Conservation (phyloP, 2,888 invertebrate species). For the Scaptomyza parva region DNA sequence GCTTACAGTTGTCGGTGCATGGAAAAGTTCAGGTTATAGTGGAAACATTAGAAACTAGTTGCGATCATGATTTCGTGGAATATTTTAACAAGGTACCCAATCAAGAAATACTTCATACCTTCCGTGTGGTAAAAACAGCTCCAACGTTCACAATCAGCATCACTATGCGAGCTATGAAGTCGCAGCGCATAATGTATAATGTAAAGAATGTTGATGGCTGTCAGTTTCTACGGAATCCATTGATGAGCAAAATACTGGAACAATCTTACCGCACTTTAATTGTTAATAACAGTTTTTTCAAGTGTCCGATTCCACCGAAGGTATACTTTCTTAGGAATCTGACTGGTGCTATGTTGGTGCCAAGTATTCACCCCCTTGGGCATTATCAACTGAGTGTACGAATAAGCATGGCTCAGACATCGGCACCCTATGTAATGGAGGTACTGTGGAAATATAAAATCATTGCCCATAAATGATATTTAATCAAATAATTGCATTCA, state of each 20-base stretch:
- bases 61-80: constrained; percentile 48
- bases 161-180: constrained; percentile 2
- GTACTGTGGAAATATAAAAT: constrained; percentile 38
- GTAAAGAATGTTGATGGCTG: constrained; percentile 41
- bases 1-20: constrained; percentile 5
- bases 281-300: constrained; percentile 38
- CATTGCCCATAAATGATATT: background rate
- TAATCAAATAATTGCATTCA: background rate
- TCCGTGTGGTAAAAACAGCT: constrained; percentile 26
- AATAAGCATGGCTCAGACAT: constrained; percentile 22
- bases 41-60: constrained; percentile 29
- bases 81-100: constrained; percentile 24
- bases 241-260: constrained; percentile 34
- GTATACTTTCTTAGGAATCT: constrained; percentile 40
- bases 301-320: constrained; percentile 45
- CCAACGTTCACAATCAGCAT: constrained; percentile 21
- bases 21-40: constrained; percentile 8
- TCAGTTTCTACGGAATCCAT: constrained; percentile 35
- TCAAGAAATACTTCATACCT: constrained; percentile 18
- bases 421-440: constrained; percentile 29
- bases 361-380: constrained; percentile 20
- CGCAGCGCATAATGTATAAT: constrained; percentile 31
- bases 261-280: constrained; percentile 25
- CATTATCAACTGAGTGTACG: constrained; percentile 23
- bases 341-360: constrained; percentile 1